Percentiles rank a stretch among this genome's conserved stretches.
Conservation (phyloP, 2,888 invertebrate genomes). For the Luperina testacea region DNA sequence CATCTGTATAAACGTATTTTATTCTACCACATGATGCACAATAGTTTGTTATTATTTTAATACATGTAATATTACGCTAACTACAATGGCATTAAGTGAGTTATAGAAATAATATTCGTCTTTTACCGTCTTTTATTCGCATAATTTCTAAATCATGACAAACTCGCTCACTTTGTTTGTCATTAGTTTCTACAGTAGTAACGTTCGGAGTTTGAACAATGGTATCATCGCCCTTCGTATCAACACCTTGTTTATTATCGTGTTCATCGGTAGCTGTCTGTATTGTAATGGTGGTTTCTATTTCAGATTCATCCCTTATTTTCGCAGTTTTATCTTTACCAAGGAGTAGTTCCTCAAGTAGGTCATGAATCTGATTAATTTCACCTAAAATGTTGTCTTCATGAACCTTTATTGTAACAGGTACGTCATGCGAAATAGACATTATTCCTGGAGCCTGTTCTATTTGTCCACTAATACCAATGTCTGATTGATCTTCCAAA, state of each 20-base stretch:
- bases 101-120: slow-evolving; percentile 14
- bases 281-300: too few relatives aligned
- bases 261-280: not conserved
- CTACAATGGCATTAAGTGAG: slow-evolving; percentile 28
- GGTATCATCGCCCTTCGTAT: not conserved
- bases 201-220: not conserved
- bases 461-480: not conserved
- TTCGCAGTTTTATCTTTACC: not conserved
- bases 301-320: not conserved
- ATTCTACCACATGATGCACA: not conserved
- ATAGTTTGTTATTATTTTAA: slow-evolving; percentile 12
- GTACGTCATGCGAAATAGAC: not conserved
- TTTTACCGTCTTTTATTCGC: slow-evolving; percentile 30
- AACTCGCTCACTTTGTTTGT: not conserved
- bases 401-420: not conserved
- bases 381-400: not conserved
- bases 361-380: not conserved
- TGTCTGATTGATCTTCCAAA: not conserved
- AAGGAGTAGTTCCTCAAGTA: not conserved
- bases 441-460: not conserved
- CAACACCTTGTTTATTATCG: not conserved
- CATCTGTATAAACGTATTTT: not conserved
- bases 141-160: slow-evolving; percentile 3
- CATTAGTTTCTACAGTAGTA: not conserved
- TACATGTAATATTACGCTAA: slow-evolving; percentile 26